A percentile compares a stretch with the other conserved stretches of the same genome.
Conservation (phyloP, 2,113 vertebrate genomes). For the Calyptommatus sinebrachiatus region DNA sequence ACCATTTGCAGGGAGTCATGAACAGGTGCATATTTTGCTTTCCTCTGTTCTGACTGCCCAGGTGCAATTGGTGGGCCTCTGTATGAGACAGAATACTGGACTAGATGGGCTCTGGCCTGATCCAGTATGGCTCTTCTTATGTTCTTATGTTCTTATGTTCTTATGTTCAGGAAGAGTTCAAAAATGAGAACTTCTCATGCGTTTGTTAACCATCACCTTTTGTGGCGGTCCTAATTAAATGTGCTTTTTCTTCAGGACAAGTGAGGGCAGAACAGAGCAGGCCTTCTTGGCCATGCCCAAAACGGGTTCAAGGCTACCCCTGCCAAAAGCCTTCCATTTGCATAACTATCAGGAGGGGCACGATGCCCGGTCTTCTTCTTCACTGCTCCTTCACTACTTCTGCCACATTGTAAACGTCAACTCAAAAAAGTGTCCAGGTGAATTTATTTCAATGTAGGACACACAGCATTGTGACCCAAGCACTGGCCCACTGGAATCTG, state of each 20-base stretch:
- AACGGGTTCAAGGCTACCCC: background rate
- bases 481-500: too few relatives aligned
- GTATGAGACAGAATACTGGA: too few relatives aligned
- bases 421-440: background rate
- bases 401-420: background rate
- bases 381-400: background rate
- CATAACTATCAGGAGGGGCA: background rate
- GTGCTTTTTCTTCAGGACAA: background rate
- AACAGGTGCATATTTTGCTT: too few relatives aligned
- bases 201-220: background rate
- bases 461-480: background rate
- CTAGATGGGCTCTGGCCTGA: too few relatives aligned
- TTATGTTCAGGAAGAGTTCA: background rate
- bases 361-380: background rate
- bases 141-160: too few relatives aligned
- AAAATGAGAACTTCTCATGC: background rate
- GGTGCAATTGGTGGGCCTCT: too few relatives aligned
- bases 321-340: background rate
- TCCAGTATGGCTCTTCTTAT: too few relatives aligned
- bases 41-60: too few relatives aligned
- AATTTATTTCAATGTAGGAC: background rate
- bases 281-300: background rate
- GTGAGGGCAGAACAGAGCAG: background rate
- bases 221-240: fast-evolving
- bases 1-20: too few relatives aligned